Conservation (phyloP, 2,797 vertebrate genomes). For the Discoglossus pictus region DNA sequence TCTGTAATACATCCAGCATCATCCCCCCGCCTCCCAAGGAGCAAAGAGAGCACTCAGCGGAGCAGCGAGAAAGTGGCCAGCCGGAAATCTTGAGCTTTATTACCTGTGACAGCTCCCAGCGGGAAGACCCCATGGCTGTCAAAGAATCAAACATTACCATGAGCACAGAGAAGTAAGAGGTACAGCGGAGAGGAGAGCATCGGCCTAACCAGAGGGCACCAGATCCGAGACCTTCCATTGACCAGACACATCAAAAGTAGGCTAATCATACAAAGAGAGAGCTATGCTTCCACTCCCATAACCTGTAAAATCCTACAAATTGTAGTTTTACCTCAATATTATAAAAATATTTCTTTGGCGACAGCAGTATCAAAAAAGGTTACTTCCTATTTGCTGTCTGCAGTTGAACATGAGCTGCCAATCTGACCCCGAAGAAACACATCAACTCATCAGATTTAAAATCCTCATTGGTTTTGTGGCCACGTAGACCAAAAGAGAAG, state of each 20-base stretch:
- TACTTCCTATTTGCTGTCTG: too few species aligned
- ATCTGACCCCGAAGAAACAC: too few species aligned
- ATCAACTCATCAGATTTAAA: too few species aligned
- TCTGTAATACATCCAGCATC: too few species aligned
- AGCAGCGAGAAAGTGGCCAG: conserved; percentile 28
- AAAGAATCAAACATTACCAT: conserved; percentile 37
- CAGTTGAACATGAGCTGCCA: too few species aligned
- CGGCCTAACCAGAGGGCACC: not conserved
- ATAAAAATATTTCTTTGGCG: too few species aligned
- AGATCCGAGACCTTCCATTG: not conserved
- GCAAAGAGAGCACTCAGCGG: conserved; percentile 23
- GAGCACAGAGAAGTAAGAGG: conserved; percentile 20
- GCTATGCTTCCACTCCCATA: not conserved
- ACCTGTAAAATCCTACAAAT: too few species aligned
- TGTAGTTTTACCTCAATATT: too few species aligned
- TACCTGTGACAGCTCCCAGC: conserved; percentile 38
- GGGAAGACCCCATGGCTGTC: conserved; percentile 33
- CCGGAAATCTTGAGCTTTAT: conserved; percentile 42
- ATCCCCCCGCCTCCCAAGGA: not conserved
- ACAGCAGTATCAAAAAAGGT: too few species aligned
- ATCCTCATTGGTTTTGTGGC: too few species aligned
- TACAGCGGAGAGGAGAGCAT: conserved; percentile 17
- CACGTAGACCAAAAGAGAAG: too few species aligned
- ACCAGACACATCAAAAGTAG: conserved; percentile 6
- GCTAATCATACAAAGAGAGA: not conserved